Conservation (phyloP, 1,140 invertebrate species). For the Vanessa atalanta region DNA sequence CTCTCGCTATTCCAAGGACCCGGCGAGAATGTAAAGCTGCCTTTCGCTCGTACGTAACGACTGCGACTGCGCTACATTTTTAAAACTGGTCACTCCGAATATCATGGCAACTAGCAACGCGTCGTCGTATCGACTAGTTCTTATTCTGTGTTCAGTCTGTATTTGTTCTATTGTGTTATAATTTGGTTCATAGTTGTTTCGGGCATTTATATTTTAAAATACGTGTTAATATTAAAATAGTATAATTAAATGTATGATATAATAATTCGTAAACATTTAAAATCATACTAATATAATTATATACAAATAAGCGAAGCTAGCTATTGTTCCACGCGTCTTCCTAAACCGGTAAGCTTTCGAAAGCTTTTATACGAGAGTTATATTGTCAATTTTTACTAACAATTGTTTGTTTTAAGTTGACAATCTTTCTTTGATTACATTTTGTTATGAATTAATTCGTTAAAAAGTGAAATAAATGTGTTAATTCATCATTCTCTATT, state of each 20-base stretch:
- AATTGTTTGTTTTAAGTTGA: background rate
- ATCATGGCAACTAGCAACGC: background rate
- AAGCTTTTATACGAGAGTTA: slow-evolving; percentile 8
- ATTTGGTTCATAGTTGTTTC: background rate
- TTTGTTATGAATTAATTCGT: background rate
- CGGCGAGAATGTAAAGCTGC: background rate
- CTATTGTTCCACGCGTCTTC: slow-evolving; percentile 12
- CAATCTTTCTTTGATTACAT: background rate
- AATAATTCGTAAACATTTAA: background rate
- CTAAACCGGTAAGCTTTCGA: slow-evolving; percentile 31
- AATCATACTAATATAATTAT: background rate
- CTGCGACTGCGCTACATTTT: slow-evolving; percentile 7
- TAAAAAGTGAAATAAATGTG: no score
- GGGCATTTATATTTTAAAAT: background rate
- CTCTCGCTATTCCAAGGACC: background rate
- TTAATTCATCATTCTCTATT: background rate
- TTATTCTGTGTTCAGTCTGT: background rate
- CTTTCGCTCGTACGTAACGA: background rate
- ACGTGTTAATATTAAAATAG: background rate
- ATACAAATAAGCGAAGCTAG: background rate
- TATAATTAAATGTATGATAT: background rate
- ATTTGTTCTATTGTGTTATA: slow-evolving; percentile 4
- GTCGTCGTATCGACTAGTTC: background rate
- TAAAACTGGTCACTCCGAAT: slow-evolving; percentile 4
- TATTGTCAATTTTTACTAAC: background rate